A percentile compares a stretch with the other conserved stretches of the same genome.
Evolutionary conservation across 2,888 invertebrate genomes (phyloP).

Genomic region (Xestia c-nigrum): DNA sequence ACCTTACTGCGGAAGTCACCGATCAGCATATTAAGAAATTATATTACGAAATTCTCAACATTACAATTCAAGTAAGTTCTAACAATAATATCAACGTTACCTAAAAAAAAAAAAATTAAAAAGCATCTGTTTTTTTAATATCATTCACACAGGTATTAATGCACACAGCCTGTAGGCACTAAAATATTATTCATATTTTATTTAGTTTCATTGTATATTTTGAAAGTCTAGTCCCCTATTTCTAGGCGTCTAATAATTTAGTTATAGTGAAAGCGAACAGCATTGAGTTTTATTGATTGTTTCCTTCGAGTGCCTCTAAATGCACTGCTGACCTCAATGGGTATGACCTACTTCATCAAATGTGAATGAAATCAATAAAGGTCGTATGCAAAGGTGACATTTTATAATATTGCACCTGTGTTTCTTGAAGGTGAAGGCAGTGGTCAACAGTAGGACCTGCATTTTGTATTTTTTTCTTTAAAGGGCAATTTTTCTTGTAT

Average conservation of each 20-base stretch:
- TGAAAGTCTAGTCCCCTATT: neutral
- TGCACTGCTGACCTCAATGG: slow-evolving; percentile 27
- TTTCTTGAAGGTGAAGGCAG: neutral
- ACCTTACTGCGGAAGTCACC: slow-evolving; percentile 60
- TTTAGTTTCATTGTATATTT: neutral
- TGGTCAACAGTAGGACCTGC: neutral
- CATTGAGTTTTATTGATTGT: slow-evolving; percentile 6
- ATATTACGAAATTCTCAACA: slow-evolving; percentile 67
- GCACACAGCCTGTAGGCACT: neutral
- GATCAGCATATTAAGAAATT: slow-evolving; percentile 66
- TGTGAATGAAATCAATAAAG: neutral
- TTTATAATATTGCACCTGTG: neutral
- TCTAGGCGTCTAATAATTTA: neutral
- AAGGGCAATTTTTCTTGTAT: too few species aligned
- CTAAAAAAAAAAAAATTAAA: neutral
- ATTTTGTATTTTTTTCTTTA: neutral
- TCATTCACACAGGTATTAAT: neutral
- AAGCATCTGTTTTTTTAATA: neutral
- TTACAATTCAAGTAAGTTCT: slow-evolving; percentile 64
- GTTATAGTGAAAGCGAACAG: neutral
- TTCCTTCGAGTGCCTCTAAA: neutral
- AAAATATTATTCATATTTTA: neutral
- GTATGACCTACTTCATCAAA: slow-evolving; percentile 24
- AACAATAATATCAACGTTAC: too few species aligned
- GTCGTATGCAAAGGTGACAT: slow-evolving; percentile 1